Percentiles rank a stretch among this genome's conserved stretches.
Conservation (phyloP, 2,888 invertebrate genomes). For the Lysandra bellargus region DNA sequence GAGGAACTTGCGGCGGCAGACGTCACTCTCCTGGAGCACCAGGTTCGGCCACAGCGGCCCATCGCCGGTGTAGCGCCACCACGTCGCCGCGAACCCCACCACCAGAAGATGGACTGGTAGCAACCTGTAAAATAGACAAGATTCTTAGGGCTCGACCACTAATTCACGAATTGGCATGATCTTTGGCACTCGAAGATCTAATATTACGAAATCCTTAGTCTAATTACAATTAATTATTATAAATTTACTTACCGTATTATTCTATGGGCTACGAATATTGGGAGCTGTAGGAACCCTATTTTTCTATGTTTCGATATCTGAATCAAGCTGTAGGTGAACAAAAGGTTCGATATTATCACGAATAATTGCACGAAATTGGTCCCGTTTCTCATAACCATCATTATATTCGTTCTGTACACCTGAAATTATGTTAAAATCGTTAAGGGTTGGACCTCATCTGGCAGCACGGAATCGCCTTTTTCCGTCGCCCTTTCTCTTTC, state of each 20-base stretch:
- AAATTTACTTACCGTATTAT: neutral
- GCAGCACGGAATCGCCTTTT: no score
- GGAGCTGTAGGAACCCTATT: neutral
- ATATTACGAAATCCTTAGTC: no score
- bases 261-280: neutral
- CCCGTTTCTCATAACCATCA: slow-evolving; percentile 59
- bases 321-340: slow-evolving; percentile 60
- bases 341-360: slow-evolving; percentile 59
- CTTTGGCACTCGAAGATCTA: no score
- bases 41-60: slow-evolving; percentile 44
- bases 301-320: neutral
- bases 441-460: no score
- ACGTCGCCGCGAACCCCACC: slow-evolving; percentile 44
- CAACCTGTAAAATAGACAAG: slow-evolving; percentile 40
- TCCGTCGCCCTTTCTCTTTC: no score
- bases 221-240: no score
- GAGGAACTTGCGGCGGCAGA: slow-evolving; percentile 47
- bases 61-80: slow-evolving; percentile 42
- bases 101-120: slow-evolving; percentile 43
- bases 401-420: slow-evolving; percentile 49
- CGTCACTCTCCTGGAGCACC: slow-evolving; percentile 42
- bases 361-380: slow-evolving; percentile 59
- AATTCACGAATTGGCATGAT: no score
- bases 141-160: neutral
- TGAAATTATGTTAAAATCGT: slow-evolving; percentile 35